Evolutionary conservation across 1,140 invertebrate species (phyloP).

Genomic region (Ectropis grisescens): DNA sequence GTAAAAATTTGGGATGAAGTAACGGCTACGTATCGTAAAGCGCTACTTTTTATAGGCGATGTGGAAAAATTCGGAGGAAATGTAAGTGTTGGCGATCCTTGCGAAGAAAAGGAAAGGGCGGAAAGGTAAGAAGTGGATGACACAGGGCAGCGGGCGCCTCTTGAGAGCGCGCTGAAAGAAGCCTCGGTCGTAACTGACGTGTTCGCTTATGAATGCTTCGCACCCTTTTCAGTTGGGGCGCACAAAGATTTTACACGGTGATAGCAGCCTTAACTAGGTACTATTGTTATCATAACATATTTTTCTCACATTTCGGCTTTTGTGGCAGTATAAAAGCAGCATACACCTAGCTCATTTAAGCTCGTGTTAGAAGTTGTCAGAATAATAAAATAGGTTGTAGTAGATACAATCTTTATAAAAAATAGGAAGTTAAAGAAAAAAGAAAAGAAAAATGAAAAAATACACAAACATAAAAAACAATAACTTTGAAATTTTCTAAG

Average conservation of each 20-base stretch:
- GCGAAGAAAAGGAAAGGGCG: slow-evolving; percentile 12
- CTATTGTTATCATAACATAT: slow-evolving; percentile 19
- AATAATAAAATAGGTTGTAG: no score
- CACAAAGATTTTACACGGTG: slow-evolving; percentile 19
- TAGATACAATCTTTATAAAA: no score
- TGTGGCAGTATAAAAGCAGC: no score
- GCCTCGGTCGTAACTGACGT: slow-evolving; percentile 37
- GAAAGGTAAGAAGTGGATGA: slow-evolving; percentile 26
- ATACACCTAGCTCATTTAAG: no score
- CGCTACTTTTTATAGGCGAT: slow-evolving; percentile 11
- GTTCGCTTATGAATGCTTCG: slow-evolving; percentile 32
- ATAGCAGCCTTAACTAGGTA: slow-evolving; percentile 11
- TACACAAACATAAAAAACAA: no score
- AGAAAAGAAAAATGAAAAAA: no score
- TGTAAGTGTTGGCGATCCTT: slow-evolving; percentile 12
- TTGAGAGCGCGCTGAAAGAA: slow-evolving; percentile 41
- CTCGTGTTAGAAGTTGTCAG: no score
- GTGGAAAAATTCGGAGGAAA: slow-evolving; percentile 13
- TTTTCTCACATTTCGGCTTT: no score
- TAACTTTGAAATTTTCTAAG: no score
- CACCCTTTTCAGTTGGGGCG: slow-evolving; percentile 26
- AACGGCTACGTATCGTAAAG: slow-evolving; percentile 7
- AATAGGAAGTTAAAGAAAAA: no score
- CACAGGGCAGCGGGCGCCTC: slow-evolving; percentile 27
- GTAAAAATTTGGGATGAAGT: slow-evolving; percentile 14